These are phyloP conservation scores for Halcyon badia DNA, from an alignment of 2,797 vertebrate genomes.

Conservation along the genomic window DNA sequence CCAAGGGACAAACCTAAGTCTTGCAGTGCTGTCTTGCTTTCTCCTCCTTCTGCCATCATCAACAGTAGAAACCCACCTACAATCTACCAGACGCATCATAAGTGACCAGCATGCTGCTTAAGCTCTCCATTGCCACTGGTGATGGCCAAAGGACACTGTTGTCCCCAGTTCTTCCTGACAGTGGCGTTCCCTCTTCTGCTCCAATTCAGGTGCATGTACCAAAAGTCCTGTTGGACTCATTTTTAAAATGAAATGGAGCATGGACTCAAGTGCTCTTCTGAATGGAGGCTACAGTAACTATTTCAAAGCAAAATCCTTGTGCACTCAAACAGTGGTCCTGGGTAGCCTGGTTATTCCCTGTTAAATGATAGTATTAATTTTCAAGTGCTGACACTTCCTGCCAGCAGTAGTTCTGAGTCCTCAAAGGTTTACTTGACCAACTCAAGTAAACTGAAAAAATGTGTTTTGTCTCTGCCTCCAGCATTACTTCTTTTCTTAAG, in stretches of 20 bases:
- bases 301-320: background rate
- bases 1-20: background rate
- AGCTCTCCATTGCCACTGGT: background rate
- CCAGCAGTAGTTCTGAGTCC: background rate
- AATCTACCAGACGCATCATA: background rate
- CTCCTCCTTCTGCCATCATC: background rate
- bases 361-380: background rate
- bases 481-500: background rate
- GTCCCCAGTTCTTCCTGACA: background rate
- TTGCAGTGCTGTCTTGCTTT: background rate
- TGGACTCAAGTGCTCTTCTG: background rate
- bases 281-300: background rate
- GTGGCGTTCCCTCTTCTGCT: background rate
- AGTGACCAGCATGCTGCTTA: background rate
- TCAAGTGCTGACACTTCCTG: background rate
- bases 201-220: background rate
- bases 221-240: background rate
- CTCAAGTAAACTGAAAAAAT: background rate
- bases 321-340: background rate
- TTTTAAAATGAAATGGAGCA: background rate
- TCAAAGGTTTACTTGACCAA: background rate
- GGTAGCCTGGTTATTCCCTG: background rate
- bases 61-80: background rate
- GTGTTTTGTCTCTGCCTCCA: background rate
- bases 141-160: background rate